Evolutionary conservation across 2,888 invertebrate genomes (phyloP), one percentile per base, ranked within the genome.

Genomic region (Melanchra persicariae): DNA sequence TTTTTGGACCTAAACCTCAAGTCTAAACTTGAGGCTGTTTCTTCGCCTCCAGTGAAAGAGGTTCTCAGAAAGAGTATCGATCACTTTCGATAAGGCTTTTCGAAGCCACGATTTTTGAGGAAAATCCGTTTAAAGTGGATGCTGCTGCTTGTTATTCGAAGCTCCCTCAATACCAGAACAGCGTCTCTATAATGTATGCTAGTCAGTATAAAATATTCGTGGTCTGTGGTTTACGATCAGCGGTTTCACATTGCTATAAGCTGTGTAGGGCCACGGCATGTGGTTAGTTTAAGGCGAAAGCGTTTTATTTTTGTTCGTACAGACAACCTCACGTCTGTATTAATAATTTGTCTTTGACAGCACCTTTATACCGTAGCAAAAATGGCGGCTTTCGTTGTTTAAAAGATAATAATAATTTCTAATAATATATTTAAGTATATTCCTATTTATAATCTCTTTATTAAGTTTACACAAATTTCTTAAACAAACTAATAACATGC

Each of bases 141-240:
- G 2, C 37, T 51, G 4, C 17, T n/a, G 10, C 7, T 49, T 7
- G 19, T 10, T 34, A 55, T 59, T 60, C 8, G 15, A 54, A 77
- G 77, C 55, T 45, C 12, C 43, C 15, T 51, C 34, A 12, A 69
- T n/a, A 59, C 12, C 8, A 61, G 55, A 51, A 40, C 55, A 73
- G 60, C 34, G 37, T 60, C 17, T 26, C 8, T n/a, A 51, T 67
- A 59, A 63, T 71, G 34, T 64, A 52, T 68, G 55, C 61, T 19
- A 60, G n/a, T 52, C 19, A 24, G 54, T 74, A 57, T 69, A 79
- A 79, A 69, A 74, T 74, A 79, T 78, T 78, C 65, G 62, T 59
- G 43, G 69, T 62, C 64, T 63, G 65, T 37, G 62, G 54, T 74
- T 79, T 68, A 74, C 37, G 74, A 61, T 57, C 34, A 26, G 34